Conservation (phyloP, 2,888 invertebrate species). For the Boloria euphrosyne region DNA sequence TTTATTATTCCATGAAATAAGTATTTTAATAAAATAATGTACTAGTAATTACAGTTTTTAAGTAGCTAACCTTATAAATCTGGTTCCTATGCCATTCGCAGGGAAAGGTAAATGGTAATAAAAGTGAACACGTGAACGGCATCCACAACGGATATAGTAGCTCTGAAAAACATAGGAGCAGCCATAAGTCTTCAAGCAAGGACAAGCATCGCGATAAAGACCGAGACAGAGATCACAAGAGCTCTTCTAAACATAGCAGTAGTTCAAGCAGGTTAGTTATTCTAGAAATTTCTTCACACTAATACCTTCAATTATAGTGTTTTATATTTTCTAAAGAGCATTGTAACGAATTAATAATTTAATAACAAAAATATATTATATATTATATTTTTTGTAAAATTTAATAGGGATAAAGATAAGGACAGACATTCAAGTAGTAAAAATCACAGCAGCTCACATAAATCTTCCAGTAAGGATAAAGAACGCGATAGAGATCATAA, state of each 20-base stretch:
- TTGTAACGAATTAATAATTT: neutral
- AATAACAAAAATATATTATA: neutral
- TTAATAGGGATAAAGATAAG: slow-evolving; percentile 75
- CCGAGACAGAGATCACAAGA: slow-evolving; percentile 83
- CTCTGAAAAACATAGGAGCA: slow-evolving; percentile 81
- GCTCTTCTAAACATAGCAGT: slow-evolving; percentile 75
- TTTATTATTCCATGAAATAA: neutral
- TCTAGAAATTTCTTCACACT: slow-evolving; percentile 59
- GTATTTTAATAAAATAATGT: neutral
- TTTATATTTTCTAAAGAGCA: slow-evolving; percentile 15
- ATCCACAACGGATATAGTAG: slow-evolving; percentile 88
- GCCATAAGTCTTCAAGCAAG: slow-evolving; percentile 86
- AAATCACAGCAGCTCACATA: slow-evolving; percentile 81
- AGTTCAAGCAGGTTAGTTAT: slow-evolving; percentile 73
- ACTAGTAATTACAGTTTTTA: neutral
- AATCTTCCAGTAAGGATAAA: slow-evolving; percentile 78
- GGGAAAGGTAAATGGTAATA: slow-evolving; percentile 81
- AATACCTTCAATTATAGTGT: slow-evolving; percentile 13
- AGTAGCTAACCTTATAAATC: neutral
- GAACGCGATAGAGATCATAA: slow-evolving; percentile 67
- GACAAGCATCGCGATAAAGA: slow-evolving; percentile 87
- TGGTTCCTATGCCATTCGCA: slow-evolving; percentile 48
- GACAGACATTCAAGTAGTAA: slow-evolving; percentile 80
- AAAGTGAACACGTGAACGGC: slow-evolving; percentile 87
- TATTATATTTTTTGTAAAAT: slow-evolving; percentile 39